Base-by-base conservation (phyloP, 2,888 invertebrate species). In the Scelioninae gen. 1 region DNA sequence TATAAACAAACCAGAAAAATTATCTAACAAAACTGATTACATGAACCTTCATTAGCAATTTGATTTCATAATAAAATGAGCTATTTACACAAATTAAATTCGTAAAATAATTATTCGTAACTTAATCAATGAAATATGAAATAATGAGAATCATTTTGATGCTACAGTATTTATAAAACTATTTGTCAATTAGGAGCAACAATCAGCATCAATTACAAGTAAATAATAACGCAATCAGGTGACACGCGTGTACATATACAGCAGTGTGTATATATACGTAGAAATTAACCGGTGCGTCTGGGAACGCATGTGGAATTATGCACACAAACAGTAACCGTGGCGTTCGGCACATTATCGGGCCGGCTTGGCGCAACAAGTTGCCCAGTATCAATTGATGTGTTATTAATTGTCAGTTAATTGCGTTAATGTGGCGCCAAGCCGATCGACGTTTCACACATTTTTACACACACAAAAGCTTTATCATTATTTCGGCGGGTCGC, bases 381-480 rank as follows among this genome's bases (percentile, higher is more conserved):
- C 89, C 90, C 90, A 88, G 89, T 90, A 90, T 90, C 91, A 91
- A 91, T 91, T 91, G 91, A 92, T 91, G 92, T 87, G 91, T 92
- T 91, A 92, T 92, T 92, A 92, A 92, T 92, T 90, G 90, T 89
- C 88, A 89, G 92, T 92, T 92, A 92, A 92, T 92, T 90, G 91
- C 89, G 90, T 91, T 92, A 92, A 92, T 92, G 90, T 88, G 90
- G 88, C 88, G 84, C 85, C 82, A 72, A 82, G 71, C 56, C 87
- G 84, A 86, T 85, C 85, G 85, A 49, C 74, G 23, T 86, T 83
- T 85, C 71, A 65, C 71, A 76, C 51, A 78, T 87, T 79, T 86
- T 85, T 81, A 75, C 68, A 55, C 58, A 23, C 49, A 82, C 84
- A 53, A 75, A 85, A 85, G 86, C 89, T 90, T 91, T 90, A 90